phyloP scores from a whole-genome alignment of 1,140 invertebrate species.

The Rhopalosiphum maidis region DNA sequence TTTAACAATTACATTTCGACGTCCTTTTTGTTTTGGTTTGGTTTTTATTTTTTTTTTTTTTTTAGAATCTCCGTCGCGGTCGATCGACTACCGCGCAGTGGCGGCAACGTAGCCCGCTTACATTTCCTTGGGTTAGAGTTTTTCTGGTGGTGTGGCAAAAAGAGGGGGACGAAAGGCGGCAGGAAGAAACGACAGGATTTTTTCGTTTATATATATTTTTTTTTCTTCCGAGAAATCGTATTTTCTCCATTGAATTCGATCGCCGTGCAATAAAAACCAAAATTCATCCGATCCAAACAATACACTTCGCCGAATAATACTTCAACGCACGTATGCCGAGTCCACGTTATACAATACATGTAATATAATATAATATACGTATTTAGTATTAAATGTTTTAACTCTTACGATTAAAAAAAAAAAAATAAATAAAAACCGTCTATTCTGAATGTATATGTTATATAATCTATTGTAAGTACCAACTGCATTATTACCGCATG shows the following conservation, averaged over 20 bases:
- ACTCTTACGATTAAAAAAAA: not conserved
- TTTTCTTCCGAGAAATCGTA: not conserved
- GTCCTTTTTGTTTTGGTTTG: not conserved
- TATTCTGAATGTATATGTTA: not conserved
- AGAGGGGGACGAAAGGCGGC: not conserved
- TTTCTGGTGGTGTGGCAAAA: not conserved
- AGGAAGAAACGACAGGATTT: not conserved
- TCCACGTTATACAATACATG: not conserved
- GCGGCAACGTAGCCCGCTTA: not conserved
- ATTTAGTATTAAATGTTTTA: not conserved
- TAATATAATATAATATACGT: not conserved
- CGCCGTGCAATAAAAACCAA: not conserved
- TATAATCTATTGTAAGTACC: not conserved
- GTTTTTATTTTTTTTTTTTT: not conserved
- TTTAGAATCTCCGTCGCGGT: not conserved
- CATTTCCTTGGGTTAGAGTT: not conserved
- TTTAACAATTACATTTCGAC: slow-evolving; percentile 29
- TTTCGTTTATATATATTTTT: not conserved
- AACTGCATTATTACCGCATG: not conserved
- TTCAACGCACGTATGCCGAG: not conserved
- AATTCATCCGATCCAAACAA: not conserved
- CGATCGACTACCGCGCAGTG: not conserved
- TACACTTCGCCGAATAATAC: not conserved
- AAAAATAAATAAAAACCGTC: not conserved
- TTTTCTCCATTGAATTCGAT: slow-evolving; percentile 7